These are phyloP conservation scores for Drosophila suzukii DNA, from an alignment of 1,140 invertebrate species.

Conservation along the genomic window DNA sequence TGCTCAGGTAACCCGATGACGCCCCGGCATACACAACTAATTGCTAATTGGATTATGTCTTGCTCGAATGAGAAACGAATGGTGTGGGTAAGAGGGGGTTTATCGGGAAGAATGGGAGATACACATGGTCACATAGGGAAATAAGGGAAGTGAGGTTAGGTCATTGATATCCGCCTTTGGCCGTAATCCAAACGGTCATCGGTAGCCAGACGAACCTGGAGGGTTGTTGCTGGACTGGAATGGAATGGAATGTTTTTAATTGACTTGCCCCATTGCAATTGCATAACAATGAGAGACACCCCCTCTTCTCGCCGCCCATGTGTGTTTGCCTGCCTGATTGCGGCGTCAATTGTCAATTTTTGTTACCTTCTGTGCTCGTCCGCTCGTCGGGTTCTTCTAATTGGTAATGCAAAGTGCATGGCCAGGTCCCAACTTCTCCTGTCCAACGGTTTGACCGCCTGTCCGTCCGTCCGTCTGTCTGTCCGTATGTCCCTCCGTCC, in stretches of 20 bases:
- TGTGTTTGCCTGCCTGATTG: constrained; percentile 50
- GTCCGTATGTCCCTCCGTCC: neutral
- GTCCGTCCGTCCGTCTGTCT: neutral
- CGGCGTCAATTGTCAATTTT: constrained; percentile 74
- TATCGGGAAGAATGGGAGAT: constrained; percentile 13
- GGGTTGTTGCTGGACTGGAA: constrained; percentile 26
- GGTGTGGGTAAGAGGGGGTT: neutral
- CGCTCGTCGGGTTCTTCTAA: constrained; percentile 46
- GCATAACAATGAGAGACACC: constrained; percentile 70
- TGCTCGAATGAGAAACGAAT: constrained; percentile 36
- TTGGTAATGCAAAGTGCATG: constrained; percentile 79
- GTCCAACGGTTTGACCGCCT: neutral
- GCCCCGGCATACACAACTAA: constrained; percentile 74
- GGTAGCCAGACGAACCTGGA: constrained; percentile 22
- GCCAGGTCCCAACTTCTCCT: constrained; percentile 33
- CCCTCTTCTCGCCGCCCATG: constrained; percentile 17
- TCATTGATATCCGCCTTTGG: constrained; percentile 77
- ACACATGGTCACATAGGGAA: neutral
- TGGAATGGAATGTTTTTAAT: constrained; percentile 68
- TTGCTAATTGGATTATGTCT: constrained; percentile 82
- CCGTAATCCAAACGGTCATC: constrained; percentile 63
- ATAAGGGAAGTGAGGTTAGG: constrained; percentile 51
- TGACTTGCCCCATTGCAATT: constrained; percentile 72
- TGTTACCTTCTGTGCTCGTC: constrained; percentile 43
- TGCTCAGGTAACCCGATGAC: constrained; percentile 67